A percentile compares a stretch with the other conserved stretches of the same genome.
phyloP scores from a whole-genome alignment of 1,140 invertebrate species.

The Oryctes rhinoceros region DNA sequence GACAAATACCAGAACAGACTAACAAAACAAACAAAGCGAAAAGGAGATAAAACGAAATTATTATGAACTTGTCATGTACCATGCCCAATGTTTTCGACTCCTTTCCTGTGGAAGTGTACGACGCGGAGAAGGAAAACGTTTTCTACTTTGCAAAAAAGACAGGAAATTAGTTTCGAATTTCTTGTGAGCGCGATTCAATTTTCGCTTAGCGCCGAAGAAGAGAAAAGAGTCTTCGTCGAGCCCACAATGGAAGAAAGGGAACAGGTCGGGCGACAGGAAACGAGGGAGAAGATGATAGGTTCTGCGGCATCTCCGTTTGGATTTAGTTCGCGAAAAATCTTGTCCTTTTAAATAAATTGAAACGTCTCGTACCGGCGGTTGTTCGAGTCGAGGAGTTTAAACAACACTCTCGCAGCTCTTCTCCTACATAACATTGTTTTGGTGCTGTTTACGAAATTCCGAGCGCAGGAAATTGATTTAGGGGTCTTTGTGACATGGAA shows the following conservation, averaged over 20 bases:
- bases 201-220: conserved; percentile 16
- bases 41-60: conserved; percentile 15
- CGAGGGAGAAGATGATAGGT: conserved; percentile 23
- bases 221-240: background rate
- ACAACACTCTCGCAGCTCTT: background rate
- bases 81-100: background rate
- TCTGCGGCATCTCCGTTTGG: background rate
- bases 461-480: background rate
- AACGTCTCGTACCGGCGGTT: conserved; percentile 4
- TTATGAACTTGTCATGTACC: conserved; percentile 29
- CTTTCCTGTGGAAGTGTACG: background rate
- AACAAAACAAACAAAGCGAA: background rate
- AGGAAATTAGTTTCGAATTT: conserved; percentile 37
- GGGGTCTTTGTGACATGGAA: conserved; percentile 2
- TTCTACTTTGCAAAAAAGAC: conserved; percentile 22
- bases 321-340: conserved; percentile 23
- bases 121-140: background rate
- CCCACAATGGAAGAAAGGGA: background rate
- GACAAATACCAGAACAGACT: background rate
- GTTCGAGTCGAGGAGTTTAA: background rate
- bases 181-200: conserved; percentile 20
- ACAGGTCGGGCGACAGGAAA: background rate
- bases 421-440: background rate
- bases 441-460: background rate
- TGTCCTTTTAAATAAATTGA: conserved; percentile 37